Base-by-base conservation (phyloP, 2,113 vertebrate genomes). In the Climacteris rufus region DNA sequence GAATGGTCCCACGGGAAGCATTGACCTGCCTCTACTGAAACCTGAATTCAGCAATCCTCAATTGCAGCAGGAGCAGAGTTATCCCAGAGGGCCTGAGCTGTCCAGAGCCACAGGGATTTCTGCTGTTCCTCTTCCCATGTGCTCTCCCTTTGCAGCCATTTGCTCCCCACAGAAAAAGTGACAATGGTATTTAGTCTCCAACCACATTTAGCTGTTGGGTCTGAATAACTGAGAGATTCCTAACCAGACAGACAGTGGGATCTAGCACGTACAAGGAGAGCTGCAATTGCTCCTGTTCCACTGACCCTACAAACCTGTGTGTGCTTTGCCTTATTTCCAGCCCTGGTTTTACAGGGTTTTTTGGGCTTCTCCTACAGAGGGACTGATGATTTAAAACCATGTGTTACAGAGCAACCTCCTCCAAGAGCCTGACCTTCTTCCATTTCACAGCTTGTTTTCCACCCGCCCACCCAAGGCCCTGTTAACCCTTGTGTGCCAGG, bases 391-490 rank as follows among this genome's bases (percentile, higher is more conserved):
- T 86, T 68, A 87, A 96, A 97, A 90, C 81, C 89, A 50, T 86
- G 64, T 84, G 94, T 33, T 91, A 80, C 89, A 61, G 57, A 96
- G 63, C 80, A 83, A 59, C 83, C 81, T 78, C 90, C 87, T 91
- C 47, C 74, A 76, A 86, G 91, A 85, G 49, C 49, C 23, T 83
- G 93, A 96, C 89, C 87, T 87, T 59, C 79, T 96, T 95, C 92
- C 93, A 77, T 96, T 97, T 97, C 96, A 84, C 84, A 94, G 74
- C 63, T 93, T 92, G 65, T 45, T 87, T 92, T 97, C 83, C 90
- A 88, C 72, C 83, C 27, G 2, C 95, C 83, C 90, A 95, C 91
- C 81, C 65, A 61, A 61, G 80, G 75, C 37, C 83, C 83, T 50
- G 53, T 97, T 96, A 95, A 97, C 96, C 79, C 95, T 50, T 91